phyloP scores from a whole-genome alignment of 1,140 invertebrate species.

The Eubasilissa regina region DNA sequence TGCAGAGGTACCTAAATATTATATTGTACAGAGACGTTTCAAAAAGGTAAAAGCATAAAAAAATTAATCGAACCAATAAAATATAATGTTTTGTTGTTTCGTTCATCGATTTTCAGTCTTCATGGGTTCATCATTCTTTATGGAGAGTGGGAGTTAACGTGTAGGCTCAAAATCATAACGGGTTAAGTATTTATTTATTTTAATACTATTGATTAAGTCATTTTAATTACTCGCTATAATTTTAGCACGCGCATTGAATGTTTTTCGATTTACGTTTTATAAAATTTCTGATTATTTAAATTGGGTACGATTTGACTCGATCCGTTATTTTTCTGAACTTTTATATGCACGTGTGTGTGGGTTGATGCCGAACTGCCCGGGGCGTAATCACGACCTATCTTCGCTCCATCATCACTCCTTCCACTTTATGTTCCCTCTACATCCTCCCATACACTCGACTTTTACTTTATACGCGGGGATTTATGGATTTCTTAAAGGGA shows the following conservation, averaged over 20 bases:
- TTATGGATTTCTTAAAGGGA: constrained; percentile 1
- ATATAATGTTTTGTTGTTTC: constrained; percentile 27
- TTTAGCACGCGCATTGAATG: too few species aligned
- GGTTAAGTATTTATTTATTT: background rate
- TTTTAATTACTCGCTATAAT: too few species aligned
- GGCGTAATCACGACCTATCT: constrained; percentile 31
- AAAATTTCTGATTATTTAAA: too few species aligned
- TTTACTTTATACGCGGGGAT: background rate
- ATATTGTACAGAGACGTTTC: too few species aligned
- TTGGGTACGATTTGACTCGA: background rate
- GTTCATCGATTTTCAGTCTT: constrained; percentile 25
- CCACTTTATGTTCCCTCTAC: background rate
- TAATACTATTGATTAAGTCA: background rate
- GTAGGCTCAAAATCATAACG: background rate
- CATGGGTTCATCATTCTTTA: constrained; percentile 18
- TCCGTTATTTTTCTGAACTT: background rate
- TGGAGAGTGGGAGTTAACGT: background rate
- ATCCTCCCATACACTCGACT: background rate
- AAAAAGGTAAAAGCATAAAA: too few species aligned
- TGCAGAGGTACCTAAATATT: too few species aligned
- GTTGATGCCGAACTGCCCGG: constrained; percentile 29
- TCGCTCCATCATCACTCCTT: constrained; percentile 20
- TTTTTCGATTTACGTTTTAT: too few species aligned
- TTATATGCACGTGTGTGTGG: background rate
- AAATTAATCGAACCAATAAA: background rate